Conservation (phyloP, 2,113 vertebrate species). For the Cynopterus brachyotis region DNA sequence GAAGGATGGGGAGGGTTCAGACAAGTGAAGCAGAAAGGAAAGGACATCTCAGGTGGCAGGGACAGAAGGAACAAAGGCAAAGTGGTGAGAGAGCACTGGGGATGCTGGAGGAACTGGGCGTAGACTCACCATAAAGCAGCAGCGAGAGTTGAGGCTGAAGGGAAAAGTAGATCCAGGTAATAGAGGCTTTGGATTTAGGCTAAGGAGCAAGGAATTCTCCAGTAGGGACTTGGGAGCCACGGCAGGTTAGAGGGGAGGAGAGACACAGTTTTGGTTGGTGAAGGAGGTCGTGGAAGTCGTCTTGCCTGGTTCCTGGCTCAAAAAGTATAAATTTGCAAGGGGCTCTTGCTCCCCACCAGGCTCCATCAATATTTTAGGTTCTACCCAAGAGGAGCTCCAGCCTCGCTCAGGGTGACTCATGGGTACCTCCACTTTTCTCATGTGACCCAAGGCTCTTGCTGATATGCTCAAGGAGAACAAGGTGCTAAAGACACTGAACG, state of each 20-base stretch:
- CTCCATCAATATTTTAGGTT: background rate
- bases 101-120: rapidly evolving
- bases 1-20: background rate
- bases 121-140: background rate
- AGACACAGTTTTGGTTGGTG: background rate
- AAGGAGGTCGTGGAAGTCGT: background rate
- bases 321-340: background rate
- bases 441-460: conserved; percentile 90
- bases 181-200: background rate
- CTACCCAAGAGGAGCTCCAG: background rate
- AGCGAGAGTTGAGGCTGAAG: background rate
- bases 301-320: background rate
- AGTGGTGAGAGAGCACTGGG: rapidly evolving
- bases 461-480: conserved; percentile 96
- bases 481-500: conserved; percentile 92
- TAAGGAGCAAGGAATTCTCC: background rate
- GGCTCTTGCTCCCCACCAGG: background rate
- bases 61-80: background rate
- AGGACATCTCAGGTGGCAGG: background rate
- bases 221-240: rapidly evolving
- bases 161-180: background rate
- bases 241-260: background rate
- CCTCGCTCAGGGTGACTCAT: background rate
- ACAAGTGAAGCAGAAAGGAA: background rate
- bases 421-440: background rate